These are phyloP conservation scores for Elephas maximus DNA, from an alignment of 2,113 vertebrate genomes.

Conservation along the genomic window DNA sequence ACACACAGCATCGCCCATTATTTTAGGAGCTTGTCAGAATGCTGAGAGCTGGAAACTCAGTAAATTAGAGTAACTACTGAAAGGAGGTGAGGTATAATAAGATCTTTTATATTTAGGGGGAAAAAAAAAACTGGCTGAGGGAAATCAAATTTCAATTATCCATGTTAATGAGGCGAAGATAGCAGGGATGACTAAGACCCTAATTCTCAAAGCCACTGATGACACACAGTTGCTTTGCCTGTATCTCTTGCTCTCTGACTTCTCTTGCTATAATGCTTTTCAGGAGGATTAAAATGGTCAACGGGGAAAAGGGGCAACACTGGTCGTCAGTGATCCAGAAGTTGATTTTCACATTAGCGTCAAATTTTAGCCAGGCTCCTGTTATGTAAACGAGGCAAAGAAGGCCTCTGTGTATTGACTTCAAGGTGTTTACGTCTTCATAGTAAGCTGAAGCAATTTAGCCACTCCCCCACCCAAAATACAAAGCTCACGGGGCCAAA, in stretches of 20 bases:
- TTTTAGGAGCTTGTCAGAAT: conserved; percentile 66
- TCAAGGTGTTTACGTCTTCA: not conserved
- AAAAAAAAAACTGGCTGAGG: not conserved
- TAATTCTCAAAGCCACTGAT: not conserved
- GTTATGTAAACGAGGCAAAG: not conserved
- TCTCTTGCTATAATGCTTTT: not conserved
- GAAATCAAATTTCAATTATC: conserved; percentile 62
- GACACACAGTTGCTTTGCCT: not conserved
- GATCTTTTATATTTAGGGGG: not conserved
- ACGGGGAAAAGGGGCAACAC: not conserved
- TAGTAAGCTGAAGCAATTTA: not conserved
- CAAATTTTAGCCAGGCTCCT: not conserved
- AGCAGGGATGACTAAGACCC: not conserved
- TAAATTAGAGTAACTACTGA: conserved; percentile 15
- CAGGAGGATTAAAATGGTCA: not conserved
- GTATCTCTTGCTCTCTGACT: not conserved
- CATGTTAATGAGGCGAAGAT: conserved; percentile 9
- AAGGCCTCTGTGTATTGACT: not conserved
- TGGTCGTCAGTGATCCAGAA: not conserved
- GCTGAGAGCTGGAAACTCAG: conserved; percentile 51
- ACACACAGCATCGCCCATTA: conserved; percentile 66
- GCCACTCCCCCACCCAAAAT: not conserved
- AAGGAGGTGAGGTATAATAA: not conserved
- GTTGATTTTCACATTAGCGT: not conserved
- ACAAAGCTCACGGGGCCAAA: not conserved